Percentiles rank a stretch among this genome's conserved stretches.
phyloP scores from a whole-genome alignment of 2,888 invertebrate genomes.

The Hirtodrosophila histrioides region DNA sequence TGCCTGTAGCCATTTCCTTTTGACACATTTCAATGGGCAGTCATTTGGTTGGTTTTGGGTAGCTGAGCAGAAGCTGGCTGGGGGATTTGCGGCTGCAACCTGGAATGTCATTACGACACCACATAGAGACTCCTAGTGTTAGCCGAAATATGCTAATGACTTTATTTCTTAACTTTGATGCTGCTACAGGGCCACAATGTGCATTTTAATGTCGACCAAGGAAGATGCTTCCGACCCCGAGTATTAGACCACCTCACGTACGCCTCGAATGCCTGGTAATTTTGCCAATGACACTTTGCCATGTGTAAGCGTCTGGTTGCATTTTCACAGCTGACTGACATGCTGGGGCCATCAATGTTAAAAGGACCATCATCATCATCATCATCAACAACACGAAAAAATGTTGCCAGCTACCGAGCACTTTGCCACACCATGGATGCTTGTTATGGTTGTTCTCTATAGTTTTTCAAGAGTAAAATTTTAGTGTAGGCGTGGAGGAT shows the following conservation, averaged over 20 bases:
- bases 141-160: slow-evolving; percentile 77
- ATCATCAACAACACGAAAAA: slow-evolving; percentile 32
- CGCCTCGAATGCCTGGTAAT: slow-evolving; percentile 41
- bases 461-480: not conserved
- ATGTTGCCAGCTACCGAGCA: slow-evolving; percentile 37
- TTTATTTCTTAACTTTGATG: slow-evolving; percentile 68
- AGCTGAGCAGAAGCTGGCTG: not conserved
- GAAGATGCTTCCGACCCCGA: slow-evolving; percentile 21
- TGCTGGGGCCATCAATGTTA: slow-evolving; percentile 51
- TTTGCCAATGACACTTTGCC: slow-evolving; percentile 65
- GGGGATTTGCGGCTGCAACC: slow-evolving; percentile 22
- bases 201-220: slow-evolving; percentile 74
- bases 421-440: slow-evolving; percentile 29
- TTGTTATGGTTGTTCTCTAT: slow-evolving; percentile 14
- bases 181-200: slow-evolving; percentile 59
- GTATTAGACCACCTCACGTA: slow-evolving; percentile 35
- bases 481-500: not conserved
- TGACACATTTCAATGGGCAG: slow-evolving; percentile 60
- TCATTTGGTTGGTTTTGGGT: slow-evolving; percentile 50
- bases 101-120: slow-evolving; percentile 42
- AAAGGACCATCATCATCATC: slow-evolving; percentile 38
- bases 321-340: slow-evolving; percentile 50
- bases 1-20: slow-evolving; percentile 54
- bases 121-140: slow-evolving; percentile 27
- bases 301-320: slow-evolving; percentile 47